Percentiles rank a stretch among this genome's conserved stretches.
Conservation (phyloP, 2,797 vertebrate genomes). For the Hydrocynus forskahlii region DNA sequence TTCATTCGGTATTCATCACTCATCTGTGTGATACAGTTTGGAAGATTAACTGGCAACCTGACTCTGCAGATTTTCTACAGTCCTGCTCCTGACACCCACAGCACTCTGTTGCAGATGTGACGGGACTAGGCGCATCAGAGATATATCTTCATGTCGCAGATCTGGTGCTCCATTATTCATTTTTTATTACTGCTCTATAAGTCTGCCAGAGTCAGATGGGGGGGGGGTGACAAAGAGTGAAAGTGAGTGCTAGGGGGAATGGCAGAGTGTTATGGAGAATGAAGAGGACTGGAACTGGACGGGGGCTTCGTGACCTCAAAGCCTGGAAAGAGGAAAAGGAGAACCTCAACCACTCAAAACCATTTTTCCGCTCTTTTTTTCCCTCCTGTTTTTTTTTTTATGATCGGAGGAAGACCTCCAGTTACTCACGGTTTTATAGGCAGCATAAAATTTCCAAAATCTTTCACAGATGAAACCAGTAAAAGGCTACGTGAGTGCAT, state of each 20-base stretch:
- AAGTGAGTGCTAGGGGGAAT: constrained; percentile 44
- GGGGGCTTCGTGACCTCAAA: constrained; percentile 19
- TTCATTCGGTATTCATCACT: constrained; percentile 29
- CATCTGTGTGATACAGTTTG: constrained; percentile 29
- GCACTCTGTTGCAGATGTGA: constrained; percentile 56
- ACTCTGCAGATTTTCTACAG: constrained; percentile 40
- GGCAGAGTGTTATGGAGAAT: constrained; percentile 43
- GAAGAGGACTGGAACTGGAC: constrained; percentile 19
- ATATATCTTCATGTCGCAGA: constrained; percentile 68
- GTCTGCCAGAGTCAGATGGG: constrained; percentile 55
- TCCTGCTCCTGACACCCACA: constrained; percentile 38
- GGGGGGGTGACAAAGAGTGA: constrained; percentile 40
- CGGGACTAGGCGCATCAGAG: constrained; percentile 40
- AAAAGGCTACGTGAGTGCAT: constrained; percentile 61
- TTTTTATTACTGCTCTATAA: constrained; percentile 66
- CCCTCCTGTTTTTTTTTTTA: constrained; percentile 69
- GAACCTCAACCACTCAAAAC: constrained; percentile 72
- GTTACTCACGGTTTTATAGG: constrained; percentile 72
- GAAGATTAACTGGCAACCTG: constrained; percentile 42
- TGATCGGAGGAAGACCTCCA: constrained; percentile 71
- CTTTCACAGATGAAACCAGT: constrained; percentile 77
- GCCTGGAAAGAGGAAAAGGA: constrained; percentile 28
- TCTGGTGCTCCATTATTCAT: constrained; percentile 67
- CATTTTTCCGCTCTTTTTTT: constrained; percentile 69
- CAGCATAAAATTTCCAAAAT: constrained; percentile 78